Percentiles rank a stretch among this genome's conserved stretches.
Evolutionary conservation across 2,888 invertebrate species (phyloP).

Genomic region (Dicranocentrus wangi): DNA sequence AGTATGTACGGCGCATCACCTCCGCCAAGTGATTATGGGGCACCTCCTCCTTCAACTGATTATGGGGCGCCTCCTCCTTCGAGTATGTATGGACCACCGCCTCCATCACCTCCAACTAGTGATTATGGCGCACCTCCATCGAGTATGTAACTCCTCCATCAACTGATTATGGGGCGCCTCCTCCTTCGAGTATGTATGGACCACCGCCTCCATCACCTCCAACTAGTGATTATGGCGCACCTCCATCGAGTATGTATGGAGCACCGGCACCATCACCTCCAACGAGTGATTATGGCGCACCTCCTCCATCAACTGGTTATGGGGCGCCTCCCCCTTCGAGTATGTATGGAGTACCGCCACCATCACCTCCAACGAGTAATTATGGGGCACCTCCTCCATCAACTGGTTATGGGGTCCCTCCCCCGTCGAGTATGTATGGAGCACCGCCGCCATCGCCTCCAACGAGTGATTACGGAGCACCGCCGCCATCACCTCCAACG

Average conservation of each 20-base stretch:
- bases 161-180: constrained; percentile 16
- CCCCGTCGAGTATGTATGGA: constrained; percentile 31
- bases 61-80: constrained; percentile 33
- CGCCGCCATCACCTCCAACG: constrained; percentile 3
- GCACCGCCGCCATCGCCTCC: background rate
- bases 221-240: constrained; percentile 4
- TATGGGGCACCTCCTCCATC: constrained; percentile 35
- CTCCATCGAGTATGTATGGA: constrained; percentile 32
- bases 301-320: constrained; percentile 21
- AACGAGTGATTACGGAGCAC: no score
- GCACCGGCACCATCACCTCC: constrained; percentile 16
- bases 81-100: constrained; percentile 26
- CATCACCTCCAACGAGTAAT: constrained; percentile 8
- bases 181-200: constrained; percentile 32
- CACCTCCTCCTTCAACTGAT: constrained; percentile 12
- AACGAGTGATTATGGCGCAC: constrained; percentile 22
- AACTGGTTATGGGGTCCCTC: constrained; percentile 14
- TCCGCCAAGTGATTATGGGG: constrained; percentile 36
- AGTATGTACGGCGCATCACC: constrained; percentile 29
- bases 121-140: constrained; percentile 25
- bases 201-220: constrained; percentile 26
- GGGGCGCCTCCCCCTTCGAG: constrained; percentile 22
- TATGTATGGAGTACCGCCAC: constrained; percentile 30
- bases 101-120: constrained; percentile 16
- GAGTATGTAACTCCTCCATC: constrained; percentile 7